Evolutionary conservation across 2,797 vertebrate species (phyloP).

Genomic region (Crenuchus spilurus): DNA sequence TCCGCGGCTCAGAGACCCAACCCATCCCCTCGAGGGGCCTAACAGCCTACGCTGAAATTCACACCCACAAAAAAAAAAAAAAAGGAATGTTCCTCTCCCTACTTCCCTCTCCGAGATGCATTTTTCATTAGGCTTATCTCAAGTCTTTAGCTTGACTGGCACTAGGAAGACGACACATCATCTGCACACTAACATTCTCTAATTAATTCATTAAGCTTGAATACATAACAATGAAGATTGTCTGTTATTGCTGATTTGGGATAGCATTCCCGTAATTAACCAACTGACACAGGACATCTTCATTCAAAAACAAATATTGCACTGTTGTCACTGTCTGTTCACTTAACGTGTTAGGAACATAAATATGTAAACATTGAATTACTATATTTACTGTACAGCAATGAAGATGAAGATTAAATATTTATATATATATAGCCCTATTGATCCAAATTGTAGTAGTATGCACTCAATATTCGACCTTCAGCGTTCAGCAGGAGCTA

Average conservation of each 20-base stretch:
- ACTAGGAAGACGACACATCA: slow-evolving; percentile 58
- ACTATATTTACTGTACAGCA: slow-evolving; percentile 57
- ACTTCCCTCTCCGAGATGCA: slow-evolving; percentile 26
- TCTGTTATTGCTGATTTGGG: slow-evolving; percentile 81
- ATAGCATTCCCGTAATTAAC: slow-evolving; percentile 67
- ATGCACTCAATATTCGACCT: slow-evolving; percentile 41
- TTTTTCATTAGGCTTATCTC: slow-evolving; percentile 30
- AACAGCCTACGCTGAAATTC: slow-evolving; percentile 17
- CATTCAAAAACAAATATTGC: slow-evolving; percentile 77
- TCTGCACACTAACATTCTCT: slow-evolving; percentile 66
- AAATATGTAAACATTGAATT: slow-evolving; percentile 54
- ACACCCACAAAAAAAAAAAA: slow-evolving; percentile 34
- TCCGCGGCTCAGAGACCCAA: slow-evolving; percentile 24
- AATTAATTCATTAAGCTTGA: slow-evolving; percentile 62
- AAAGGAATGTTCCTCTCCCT: slow-evolving; percentile 28
- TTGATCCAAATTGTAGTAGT: slow-evolving; percentile 57
- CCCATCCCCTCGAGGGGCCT: slow-evolving; percentile 1
- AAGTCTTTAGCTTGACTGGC: slow-evolving; percentile 52
- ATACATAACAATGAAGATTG: slow-evolving; percentile 78
- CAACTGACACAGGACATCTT: slow-evolving; percentile 78
- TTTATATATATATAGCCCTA: slow-evolving; percentile 58
- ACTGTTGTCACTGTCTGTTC: slow-evolving; percentile 83
- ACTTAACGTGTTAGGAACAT: slow-evolving; percentile 67
- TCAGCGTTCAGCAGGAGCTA: slow-evolving; percentile 32
- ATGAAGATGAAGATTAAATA: slow-evolving; percentile 48